Conservation (phyloP, 2,888 invertebrate species). For the Biston betularia region DNA sequence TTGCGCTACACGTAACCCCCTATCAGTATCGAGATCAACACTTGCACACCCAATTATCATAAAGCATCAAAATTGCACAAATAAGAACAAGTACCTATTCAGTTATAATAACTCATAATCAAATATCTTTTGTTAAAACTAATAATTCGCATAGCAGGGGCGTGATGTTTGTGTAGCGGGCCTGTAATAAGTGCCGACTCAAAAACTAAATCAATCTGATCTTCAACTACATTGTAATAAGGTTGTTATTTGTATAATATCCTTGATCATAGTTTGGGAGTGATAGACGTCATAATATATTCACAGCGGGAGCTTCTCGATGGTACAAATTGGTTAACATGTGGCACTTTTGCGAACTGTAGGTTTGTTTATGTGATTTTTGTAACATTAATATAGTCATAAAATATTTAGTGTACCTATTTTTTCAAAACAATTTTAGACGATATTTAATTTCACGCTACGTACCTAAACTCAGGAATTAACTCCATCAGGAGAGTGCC, state of each 20-base stretch:
- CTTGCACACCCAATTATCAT: constrained; percentile 42
- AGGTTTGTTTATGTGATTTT: constrained; percentile 43
- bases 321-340: constrained; percentile 80
- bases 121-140: constrained; percentile 76
- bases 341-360: constrained; percentile 56
- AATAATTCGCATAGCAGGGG: constrained; percentile 70
- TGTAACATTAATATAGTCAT: constrained; percentile 29
- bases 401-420: constrained; percentile 15
- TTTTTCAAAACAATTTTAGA: too few species aligned
- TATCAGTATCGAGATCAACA: constrained; percentile 14
- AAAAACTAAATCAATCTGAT: not conserved
- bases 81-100: constrained; percentile 37
- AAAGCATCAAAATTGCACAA: constrained; percentile 39
- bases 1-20: too few species aligned
- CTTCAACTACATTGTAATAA: not conserved
- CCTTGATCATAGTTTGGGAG: constrained; percentile 5
- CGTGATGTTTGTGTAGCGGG: constrained; percentile 54
- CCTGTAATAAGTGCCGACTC: constrained; percentile 4
- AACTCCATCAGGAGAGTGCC: too few species aligned
- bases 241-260: not conserved
- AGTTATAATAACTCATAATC: constrained; percentile 73
- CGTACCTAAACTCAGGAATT: too few species aligned
- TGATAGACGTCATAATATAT: constrained; percentile 66
- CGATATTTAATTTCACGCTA: too few species aligned
- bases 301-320: constrained; percentile 77